Percentiles rank a stretch among this genome's conserved stretches.
Conservation (phyloP, 2,888 invertebrate species). For the Argyresthia goedartella region DNA sequence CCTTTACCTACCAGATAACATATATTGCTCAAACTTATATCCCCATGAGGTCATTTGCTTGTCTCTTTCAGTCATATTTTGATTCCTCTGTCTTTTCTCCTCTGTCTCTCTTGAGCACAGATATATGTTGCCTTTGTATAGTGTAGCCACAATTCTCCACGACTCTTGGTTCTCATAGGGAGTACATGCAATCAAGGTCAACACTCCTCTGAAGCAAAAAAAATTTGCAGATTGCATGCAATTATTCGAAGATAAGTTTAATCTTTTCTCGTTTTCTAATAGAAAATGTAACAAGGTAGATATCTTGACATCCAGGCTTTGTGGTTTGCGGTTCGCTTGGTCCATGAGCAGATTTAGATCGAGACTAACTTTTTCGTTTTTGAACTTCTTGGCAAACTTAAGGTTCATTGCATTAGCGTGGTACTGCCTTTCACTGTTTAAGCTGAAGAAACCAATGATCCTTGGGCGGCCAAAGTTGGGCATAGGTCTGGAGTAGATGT, state of each 20-base stretch:
- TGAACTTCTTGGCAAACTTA: constrained; percentile 51
- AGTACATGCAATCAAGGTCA: constrained; percentile 75
- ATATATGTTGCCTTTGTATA: constrained; percentile 76
- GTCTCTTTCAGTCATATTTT: constrained; percentile 57
- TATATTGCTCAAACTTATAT: constrained; percentile 83
- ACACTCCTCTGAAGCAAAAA: constrained; percentile 78
- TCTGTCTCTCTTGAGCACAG: constrained; percentile 77
- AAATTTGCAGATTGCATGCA: constrained; percentile 52
- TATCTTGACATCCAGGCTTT: constrained; percentile 56
- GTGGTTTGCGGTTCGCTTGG: constrained; percentile 36
- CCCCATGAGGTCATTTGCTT: constrained; percentile 76
- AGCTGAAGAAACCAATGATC: constrained; percentile 67
- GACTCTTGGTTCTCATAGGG: constrained; percentile 77
- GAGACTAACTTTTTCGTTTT: constrained; percentile 37
- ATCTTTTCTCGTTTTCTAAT: constrained; percentile 34
- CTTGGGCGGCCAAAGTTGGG: constrained; percentile 60
- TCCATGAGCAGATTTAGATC: constrained; percentile 56
- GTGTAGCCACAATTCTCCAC: constrained; percentile 79
- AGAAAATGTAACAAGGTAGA: constrained; percentile 69
- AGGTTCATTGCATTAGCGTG: constrained; percentile 39
- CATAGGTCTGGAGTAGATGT: constrained; percentile 33
- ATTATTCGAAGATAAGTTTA: constrained; percentile 24
- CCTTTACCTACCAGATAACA: constrained; percentile 66
- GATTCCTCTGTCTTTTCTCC: constrained; percentile 45
- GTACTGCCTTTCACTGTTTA: constrained; percentile 41